A percentile compares a stretch with the other conserved stretches of the same genome.
Conservation (phyloP, 2,797 vertebrate genomes). For the Tauraco hartlaubi region DNA sequence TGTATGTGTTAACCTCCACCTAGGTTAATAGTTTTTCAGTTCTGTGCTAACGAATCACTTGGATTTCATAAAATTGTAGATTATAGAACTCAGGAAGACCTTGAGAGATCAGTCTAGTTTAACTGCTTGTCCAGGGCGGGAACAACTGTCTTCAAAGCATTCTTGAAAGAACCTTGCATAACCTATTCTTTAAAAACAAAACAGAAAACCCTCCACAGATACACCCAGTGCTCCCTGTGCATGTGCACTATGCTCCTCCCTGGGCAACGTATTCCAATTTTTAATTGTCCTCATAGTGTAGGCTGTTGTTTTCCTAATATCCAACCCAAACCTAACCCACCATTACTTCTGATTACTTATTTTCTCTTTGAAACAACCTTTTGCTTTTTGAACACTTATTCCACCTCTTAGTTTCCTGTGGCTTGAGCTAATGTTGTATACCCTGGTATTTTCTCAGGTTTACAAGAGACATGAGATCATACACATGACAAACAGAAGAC, state of each 20-base stretch:
- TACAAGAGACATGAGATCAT: background rate
- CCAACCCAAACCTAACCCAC: background rate
- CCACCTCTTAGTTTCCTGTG: background rate
- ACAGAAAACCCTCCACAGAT: background rate
- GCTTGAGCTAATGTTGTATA: background rate
- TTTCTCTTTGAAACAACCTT: background rate
- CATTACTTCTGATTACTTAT: background rate
- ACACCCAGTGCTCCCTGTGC: background rate
- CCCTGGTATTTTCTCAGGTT: background rate
- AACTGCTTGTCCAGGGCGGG: background rate
- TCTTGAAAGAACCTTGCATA: background rate
- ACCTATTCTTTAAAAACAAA: background rate
- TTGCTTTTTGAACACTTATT: background rate
- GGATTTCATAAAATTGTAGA: background rate
- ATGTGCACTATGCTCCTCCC: background rate
- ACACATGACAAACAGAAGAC: fast-evolving
- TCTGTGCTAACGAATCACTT: background rate
- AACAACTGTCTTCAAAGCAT: background rate
- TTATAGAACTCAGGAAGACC: background rate
- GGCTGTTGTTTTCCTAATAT: background rate
- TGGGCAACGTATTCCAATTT: background rate
- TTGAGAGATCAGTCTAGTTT: background rate
- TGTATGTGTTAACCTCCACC: background rate
- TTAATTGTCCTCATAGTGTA: background rate
- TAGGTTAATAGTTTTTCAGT: background rate